Conservation (phyloP, 2,113 vertebrate genomes). For the Vulpes lagopus region DNA sequence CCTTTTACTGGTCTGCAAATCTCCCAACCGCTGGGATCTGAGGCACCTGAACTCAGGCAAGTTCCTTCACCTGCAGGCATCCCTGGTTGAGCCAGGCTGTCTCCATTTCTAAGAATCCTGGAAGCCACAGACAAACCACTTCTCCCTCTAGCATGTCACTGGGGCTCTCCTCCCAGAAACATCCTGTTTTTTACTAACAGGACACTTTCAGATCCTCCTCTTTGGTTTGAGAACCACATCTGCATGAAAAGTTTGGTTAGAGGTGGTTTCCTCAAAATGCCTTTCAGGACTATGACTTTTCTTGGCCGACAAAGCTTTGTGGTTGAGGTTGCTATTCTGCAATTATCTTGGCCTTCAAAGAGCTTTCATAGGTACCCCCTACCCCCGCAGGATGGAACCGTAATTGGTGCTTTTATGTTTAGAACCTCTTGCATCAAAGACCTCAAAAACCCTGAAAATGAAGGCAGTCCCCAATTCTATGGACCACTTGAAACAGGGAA, state of each 20-base stretch:
- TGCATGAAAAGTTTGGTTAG: constrained; percentile 50
- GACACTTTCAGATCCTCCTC: constrained; percentile 60
- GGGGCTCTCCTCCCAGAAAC: constrained; percentile 26
- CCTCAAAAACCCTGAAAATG: constrained; percentile 28
- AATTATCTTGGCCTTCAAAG: constrained; percentile 47
- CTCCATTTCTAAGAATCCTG: background rate
- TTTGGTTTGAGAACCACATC: constrained; percentile 24
- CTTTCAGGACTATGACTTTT: constrained; percentile 40
- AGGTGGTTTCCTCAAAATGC: constrained; percentile 64
- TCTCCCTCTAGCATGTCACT: constrained; percentile 14
- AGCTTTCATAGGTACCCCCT: background rate
- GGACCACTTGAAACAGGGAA: background rate
- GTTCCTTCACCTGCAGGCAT: background rate
- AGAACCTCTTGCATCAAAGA: background rate
- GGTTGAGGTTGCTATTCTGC: background rate
- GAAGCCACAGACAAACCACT: constrained; percentile 57
- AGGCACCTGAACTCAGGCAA: background rate
- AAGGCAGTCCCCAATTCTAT: background rate
- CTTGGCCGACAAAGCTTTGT: background rate
- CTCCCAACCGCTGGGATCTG: background rate
- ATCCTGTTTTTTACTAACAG: constrained; percentile 45
- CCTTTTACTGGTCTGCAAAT: background rate
- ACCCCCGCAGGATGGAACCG: background rate
- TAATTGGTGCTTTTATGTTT: constrained; percentile 44
- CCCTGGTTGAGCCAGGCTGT: background rate